A percentile compares a stretch with the other conserved stretches of the same genome.
Conservation (phyloP, 2,797 vertebrate genomes). For the Margarornis squamiger region DNA sequence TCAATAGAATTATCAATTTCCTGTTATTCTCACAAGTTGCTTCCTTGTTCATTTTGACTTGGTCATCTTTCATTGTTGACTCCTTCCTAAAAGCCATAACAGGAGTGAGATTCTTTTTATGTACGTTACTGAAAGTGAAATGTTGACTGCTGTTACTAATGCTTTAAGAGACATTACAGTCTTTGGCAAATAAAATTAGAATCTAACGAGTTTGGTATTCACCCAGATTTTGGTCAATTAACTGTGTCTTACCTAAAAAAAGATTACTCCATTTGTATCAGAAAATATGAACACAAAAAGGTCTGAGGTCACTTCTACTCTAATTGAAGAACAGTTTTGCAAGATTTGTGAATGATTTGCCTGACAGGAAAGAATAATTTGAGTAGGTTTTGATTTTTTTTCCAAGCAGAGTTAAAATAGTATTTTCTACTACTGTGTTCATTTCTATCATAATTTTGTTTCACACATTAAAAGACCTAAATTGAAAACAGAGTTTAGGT, state of each 20-base stretch:
- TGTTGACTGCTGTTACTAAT: neutral
- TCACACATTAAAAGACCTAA: neutral
- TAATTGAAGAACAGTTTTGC: neutral
- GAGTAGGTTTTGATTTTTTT: neutral
- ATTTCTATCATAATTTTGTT: neutral
- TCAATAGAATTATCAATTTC: neutral
- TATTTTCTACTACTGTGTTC: neutral
- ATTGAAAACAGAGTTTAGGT: neutral
- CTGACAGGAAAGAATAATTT: neutral
- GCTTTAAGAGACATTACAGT: neutral
- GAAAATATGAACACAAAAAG: neutral
- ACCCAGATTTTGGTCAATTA: neutral
- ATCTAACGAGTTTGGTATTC: neutral
- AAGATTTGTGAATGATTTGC: neutral
- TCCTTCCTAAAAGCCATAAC: neutral
- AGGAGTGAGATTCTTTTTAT: neutral
- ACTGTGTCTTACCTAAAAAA: neutral
- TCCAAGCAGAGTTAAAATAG: neutral
- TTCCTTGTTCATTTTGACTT: neutral
- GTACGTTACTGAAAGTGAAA: neutral
- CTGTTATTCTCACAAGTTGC: neutral
- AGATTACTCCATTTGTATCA: neutral
- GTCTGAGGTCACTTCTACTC: neutral
- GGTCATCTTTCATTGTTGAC: neutral
- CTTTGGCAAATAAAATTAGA: neutral